Conservation (phyloP, 2,113 vertebrate species). For the Arvicanthis niloticus region DNA sequence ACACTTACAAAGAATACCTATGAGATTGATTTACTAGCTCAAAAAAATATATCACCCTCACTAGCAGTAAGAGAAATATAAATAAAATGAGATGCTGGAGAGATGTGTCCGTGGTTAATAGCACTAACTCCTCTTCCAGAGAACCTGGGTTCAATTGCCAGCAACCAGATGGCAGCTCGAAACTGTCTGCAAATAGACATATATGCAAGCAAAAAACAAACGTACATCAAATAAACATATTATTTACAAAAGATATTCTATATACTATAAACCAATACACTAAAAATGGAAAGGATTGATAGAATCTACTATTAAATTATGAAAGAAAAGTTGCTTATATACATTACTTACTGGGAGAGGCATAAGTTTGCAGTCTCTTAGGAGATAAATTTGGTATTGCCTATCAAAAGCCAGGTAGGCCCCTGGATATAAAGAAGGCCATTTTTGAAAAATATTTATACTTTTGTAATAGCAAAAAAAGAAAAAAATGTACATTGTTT, state of each 20-base stretch:
- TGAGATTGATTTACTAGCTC: neutral
- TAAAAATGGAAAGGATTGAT: conserved; percentile 3
- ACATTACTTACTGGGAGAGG: neutral
- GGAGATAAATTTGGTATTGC: neutral
- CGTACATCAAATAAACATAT: too few relatives aligned
- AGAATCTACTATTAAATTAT: neutral
- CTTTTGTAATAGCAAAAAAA: neutral
- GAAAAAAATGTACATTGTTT: neutral
- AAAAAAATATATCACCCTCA: neutral
- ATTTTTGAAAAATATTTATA: conserved; percentile 25
- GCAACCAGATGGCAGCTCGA: too few relatives aligned
- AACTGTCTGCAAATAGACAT: too few relatives aligned
- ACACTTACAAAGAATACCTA: neutral
- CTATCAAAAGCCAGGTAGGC: neutral
- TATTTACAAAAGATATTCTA: neutral
- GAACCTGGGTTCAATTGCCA: too few relatives aligned
- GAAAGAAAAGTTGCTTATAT: neutral
- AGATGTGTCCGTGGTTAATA: too few relatives aligned
- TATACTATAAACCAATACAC: neutral
- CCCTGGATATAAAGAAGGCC: neutral
- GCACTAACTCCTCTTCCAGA: too few relatives aligned
- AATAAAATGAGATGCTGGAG: conserved; percentile 22
- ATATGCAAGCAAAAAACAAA: too few relatives aligned
- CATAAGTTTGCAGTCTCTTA: neutral
- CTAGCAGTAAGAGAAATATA: conserved; percentile 12